Evolutionary conservation across 2,113 vertebrate species (phyloP), one percentile per base, ranked within the genome.

Genomic region (Alosa alosa): DNA sequence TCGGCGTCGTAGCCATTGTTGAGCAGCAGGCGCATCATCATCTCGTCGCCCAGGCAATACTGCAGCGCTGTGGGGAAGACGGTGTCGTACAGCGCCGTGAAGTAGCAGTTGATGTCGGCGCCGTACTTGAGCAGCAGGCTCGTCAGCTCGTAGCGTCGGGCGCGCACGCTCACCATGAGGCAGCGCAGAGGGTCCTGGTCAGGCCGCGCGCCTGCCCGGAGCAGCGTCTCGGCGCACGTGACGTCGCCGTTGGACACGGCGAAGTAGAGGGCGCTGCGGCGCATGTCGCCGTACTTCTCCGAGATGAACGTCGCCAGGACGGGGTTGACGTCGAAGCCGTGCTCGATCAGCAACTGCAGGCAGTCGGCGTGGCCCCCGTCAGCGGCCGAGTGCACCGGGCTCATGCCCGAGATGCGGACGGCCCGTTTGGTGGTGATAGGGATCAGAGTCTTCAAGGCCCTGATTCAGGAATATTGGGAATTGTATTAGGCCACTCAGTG

Each of bases 51-150:
- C 45, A 97, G 89, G 81, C 96, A 93, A 60, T 97, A 98, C 88
- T 97, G 97, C 87, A 97, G 95, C 55, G 94, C 96, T 0, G 96
- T 96, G 85, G 96, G 96, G 87, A 98, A 98, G 78, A 91, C 86
- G 0, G 94, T 97, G 86, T 98, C 94, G 78, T 93, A 96, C 84
- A 97, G 90, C 17, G 92, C 90, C 85, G 94, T 96, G 84, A 98
- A 98, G 88, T 96, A 97, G 88, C 96, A 97, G 85, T 97, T 98
- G 84, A 97, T 96, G 0, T 97, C 94, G 0, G 96, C 96, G 81
- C 95, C 95, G 0, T 95, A 90, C 9, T 92, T 94, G 0, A 98
- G 94, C 18, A 98, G 93, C 86, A 97, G 89, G 68, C 93, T 90
- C 87, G 96, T 95, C 55, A 96, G 90, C 90, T 97, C 96, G 10